Evolutionary conservation across 2,888 invertebrate species (phyloP).

Genomic region (Ptycholaimellus sp.): DNA sequence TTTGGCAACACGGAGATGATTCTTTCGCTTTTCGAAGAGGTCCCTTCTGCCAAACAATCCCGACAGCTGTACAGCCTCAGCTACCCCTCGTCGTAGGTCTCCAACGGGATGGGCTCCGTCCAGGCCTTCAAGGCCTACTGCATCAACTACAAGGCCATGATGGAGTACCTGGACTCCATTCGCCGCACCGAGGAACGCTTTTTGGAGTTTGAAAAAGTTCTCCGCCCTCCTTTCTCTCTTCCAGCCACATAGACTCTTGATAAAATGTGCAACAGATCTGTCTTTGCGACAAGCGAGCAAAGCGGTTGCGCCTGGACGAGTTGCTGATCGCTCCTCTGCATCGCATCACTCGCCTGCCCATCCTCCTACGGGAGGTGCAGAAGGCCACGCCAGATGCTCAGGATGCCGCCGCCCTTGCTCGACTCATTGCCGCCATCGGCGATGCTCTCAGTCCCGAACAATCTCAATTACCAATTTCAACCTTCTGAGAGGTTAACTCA

Average conservation of each 20-base stretch:
- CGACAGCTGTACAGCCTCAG: no score
- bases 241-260: background rate
- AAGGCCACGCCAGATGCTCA: constrained; percentile 33
- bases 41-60: no score
- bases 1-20: constrained; percentile 32
- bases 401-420: constrained; percentile 33
- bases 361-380: constrained; percentile 37
- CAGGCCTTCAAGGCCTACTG: constrained; percentile 40
- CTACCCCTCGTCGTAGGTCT: no score
- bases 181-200: constrained; percentile 36
- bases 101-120: constrained; percentile 30
- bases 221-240: background rate
- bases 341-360: constrained; percentile 39
- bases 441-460: constrained; percentile 32
- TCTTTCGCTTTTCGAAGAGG: constrained; percentile 36
- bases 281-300: constrained; percentile 36
- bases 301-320: constrained; percentile 38
- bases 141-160: constrained; percentile 38
- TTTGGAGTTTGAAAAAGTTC: constrained; percentile 39
- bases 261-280: constrained; percentile 33
- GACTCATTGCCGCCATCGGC: constrained; percentile 37
- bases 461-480: background rate
- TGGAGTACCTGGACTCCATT: constrained; percentile 38
- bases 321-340: constrained; percentile 40
- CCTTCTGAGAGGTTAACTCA: constrained; percentile 1